Conservation (phyloP, 2,113 vertebrate species). For the Papio anubis region DNA sequence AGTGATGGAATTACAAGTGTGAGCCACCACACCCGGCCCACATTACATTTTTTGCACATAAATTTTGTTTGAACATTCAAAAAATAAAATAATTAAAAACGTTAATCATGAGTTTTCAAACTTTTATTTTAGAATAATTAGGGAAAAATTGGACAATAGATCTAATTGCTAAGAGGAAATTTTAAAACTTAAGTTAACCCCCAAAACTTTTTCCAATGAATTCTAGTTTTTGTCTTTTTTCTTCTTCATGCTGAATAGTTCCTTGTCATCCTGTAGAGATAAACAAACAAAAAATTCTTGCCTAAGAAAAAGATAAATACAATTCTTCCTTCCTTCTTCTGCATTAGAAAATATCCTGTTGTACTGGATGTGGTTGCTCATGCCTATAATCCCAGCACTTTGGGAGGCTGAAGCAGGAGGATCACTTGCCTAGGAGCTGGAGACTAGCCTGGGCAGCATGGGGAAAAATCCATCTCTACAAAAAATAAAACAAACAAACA, state of each 20-base stretch:
- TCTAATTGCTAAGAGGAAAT: constrained; percentile 59
- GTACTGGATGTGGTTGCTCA: neutral
- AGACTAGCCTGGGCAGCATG: too few species aligned
- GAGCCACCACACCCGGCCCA: too few species aligned
- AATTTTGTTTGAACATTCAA: too few species aligned
- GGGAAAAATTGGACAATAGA: neutral
- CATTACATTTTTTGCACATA: too few species aligned
- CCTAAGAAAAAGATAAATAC: constrained; percentile 39
- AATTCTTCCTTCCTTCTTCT: neutral
- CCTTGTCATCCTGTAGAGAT: neutral
- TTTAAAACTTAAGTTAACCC: constrained; percentile 29
- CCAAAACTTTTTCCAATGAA: constrained; percentile 53
- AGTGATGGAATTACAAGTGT: too few species aligned
- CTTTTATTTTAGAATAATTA: constrained; percentile 54
- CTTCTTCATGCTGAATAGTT: constrained; percentile 52
- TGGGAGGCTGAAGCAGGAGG: too few species aligned
- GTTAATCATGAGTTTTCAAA: constrained; percentile 21
- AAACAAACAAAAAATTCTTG: constrained; percentile 45
- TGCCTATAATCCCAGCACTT: too few species aligned
- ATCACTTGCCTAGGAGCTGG: too few species aligned
- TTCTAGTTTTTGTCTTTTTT: constrained; percentile 25
- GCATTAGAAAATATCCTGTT: neutral
- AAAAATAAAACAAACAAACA: too few species aligned
- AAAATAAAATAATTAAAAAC: neutral
- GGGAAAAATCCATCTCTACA: too few species aligned